phyloP scores from a whole-genome alignment of 2,888 invertebrate genomes.

The Pachycephus smyrnensis region DNA sequence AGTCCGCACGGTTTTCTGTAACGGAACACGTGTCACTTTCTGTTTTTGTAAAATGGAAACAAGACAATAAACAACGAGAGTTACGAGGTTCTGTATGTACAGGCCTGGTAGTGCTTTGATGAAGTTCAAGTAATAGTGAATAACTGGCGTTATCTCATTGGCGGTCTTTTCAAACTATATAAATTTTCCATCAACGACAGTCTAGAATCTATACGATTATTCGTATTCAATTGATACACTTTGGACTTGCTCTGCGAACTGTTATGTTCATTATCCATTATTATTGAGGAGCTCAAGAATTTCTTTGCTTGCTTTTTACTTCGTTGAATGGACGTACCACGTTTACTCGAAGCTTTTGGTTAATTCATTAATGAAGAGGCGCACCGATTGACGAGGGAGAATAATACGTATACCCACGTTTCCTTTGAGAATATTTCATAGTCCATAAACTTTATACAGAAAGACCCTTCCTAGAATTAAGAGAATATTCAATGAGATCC shows the following conservation, averaged over 20 bases:
- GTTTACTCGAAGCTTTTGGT: slow-evolving; percentile 40
- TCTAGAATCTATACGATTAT: no score
- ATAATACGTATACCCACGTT: background rate
- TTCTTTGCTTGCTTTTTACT: background rate
- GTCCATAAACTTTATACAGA: background rate
- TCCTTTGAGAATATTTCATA: background rate
- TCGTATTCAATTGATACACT: background rate
- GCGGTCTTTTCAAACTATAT: background rate
- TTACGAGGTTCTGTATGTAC: background rate
- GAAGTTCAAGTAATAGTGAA: background rate
- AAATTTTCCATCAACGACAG: background rate
- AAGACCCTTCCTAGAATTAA: background rate
- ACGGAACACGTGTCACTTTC: background rate
- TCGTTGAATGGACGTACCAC: slow-evolving; percentile 61
- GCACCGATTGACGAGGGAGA: background rate
- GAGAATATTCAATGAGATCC: background rate
- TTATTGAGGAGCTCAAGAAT: background rate
- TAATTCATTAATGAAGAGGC: background rate
- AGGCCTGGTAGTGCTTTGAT: background rate
- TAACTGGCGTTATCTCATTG: background rate
- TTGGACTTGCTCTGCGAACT: background rate
- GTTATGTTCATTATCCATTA: background rate
- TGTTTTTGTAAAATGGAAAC: background rate
- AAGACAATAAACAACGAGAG: background rate
- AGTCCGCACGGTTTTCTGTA: background rate